These are phyloP conservation scores for Uria aalge DNA, from an alignment of 2,113 vertebrate genomes.

Conservation along the genomic window DNA sequence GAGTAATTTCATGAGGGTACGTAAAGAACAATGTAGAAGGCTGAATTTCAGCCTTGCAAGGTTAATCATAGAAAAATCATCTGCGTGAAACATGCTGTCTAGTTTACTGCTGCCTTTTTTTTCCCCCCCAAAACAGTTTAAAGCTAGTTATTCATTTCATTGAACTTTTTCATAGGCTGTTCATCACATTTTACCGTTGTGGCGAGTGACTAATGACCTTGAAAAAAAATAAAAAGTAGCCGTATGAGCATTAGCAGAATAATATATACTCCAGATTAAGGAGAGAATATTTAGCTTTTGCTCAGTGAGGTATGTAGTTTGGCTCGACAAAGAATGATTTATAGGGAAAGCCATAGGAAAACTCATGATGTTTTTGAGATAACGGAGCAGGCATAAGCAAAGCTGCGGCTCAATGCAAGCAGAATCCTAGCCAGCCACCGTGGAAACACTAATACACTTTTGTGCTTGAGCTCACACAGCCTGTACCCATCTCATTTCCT, in stretches of 20 bases:
- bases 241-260: constrained; percentile 26
- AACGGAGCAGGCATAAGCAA: not conserved
- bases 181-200: constrained; percentile 45
- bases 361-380: not conserved
- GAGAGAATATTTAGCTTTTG: constrained; percentile 16
- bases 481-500: not conserved
- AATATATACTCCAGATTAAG: constrained; percentile 47
- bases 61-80: not conserved
- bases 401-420: not conserved
- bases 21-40: not conserved
- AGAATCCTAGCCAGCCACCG: not conserved
- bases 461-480: not conserved
- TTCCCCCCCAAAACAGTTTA: not conserved
- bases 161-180: constrained; percentile 44
- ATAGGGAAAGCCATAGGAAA: constrained; percentile 34
- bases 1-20: not conserved
- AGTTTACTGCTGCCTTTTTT: not conserved
- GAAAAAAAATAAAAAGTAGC: constrained; percentile 35
- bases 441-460: not conserved
- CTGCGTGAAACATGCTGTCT: not conserved
- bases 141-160: constrained; percentile 56
- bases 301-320: constrained; percentile 28
- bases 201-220: constrained; percentile 49
- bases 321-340: constrained; percentile 13
- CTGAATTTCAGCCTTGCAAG: not conserved